A percentile compares a stretch with the other conserved stretches of the same genome.
Conservation (phyloP, 2,888 invertebrate species). For the Branchinecta sandiegonensis region DNA sequence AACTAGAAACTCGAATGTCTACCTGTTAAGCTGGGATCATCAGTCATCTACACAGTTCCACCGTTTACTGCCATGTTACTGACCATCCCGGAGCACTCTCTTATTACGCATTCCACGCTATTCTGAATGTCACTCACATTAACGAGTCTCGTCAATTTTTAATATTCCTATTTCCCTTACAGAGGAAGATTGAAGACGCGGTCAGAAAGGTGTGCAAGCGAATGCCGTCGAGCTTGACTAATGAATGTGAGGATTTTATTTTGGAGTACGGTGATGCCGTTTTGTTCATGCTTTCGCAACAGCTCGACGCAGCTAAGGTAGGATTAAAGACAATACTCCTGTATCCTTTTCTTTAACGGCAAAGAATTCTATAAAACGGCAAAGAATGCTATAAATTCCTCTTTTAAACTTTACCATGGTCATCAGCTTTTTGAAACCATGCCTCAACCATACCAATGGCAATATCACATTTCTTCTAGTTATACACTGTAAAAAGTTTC, state of each 20-base stretch:
- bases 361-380: too few species aligned
- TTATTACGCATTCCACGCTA: not conserved
- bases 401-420: too few species aligned
- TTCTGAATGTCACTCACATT: too few species aligned
- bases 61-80: conserved; percentile 8
- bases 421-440: too few species aligned
- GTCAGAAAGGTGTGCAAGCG: conserved; percentile 54
- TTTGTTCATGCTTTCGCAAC: conserved; percentile 59
- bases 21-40: too few species aligned
- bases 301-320: conserved; percentile 57
- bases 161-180: conserved; percentile 27
- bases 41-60: too few species aligned
- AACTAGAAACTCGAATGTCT: too few species aligned
- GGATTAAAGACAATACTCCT: conserved; percentile 29
- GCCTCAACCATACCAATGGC: not conserved
- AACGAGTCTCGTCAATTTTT: too few species aligned
- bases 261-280: conserved; percentile 62
- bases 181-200: conserved; percentile 51
- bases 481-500: too few species aligned
- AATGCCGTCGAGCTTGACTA: conserved; percentile 46
- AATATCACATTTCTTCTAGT: too few species aligned
- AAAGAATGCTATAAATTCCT: too few species aligned
- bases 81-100: conserved; percentile 19
- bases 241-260: conserved; percentile 57
- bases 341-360: not conserved